A percentile compares a stretch with the other conserved stretches of the same genome.
phyloP scores from a whole-genome alignment of 2,797 vertebrate species.

The Aeoliscus strigatus region DNA sequence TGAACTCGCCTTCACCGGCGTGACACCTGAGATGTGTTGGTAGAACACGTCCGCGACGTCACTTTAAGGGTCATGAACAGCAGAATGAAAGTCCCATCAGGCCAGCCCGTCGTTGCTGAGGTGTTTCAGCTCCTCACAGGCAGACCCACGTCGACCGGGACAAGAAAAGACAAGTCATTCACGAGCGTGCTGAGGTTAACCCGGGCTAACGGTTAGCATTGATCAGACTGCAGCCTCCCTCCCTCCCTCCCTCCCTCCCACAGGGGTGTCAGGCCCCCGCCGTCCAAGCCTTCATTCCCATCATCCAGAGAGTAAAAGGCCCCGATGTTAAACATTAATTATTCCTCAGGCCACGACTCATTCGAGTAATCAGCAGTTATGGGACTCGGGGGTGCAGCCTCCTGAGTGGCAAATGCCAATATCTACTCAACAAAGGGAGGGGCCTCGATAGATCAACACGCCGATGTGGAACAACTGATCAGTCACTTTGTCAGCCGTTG shows the following conservation, averaged over 20 bases:
- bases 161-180: no score
- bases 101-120: no score
- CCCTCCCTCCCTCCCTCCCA: conserved; percentile 35
- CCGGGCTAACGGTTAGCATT: conserved; percentile 71
- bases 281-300: conserved; percentile 58
- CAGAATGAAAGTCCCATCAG: no score
- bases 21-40: no score
- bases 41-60: no score
- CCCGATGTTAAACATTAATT: conserved; percentile 83
- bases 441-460: conserved; percentile 83
- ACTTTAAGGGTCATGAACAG: no score
- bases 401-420: conserved; percentile 95
- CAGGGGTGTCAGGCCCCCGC: conserved; percentile 54
- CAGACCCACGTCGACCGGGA: no score
- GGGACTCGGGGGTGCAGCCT: conserved; percentile 67
- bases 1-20: no score
- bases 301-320: conserved; percentile 71
- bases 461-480: conserved; percentile 84
- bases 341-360: conserved; percentile 73
- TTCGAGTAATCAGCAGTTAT: conserved; percentile 88
- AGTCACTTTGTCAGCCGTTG: conserved; percentile 86
- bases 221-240: conserved; percentile 59
- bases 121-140: no score
- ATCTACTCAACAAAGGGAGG: conserved; percentile 69
- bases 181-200: conserved; percentile 69